Evolutionary conservation across 1,140 invertebrate genomes (phyloP).

Genomic region (Cylas formicarius): DNA sequence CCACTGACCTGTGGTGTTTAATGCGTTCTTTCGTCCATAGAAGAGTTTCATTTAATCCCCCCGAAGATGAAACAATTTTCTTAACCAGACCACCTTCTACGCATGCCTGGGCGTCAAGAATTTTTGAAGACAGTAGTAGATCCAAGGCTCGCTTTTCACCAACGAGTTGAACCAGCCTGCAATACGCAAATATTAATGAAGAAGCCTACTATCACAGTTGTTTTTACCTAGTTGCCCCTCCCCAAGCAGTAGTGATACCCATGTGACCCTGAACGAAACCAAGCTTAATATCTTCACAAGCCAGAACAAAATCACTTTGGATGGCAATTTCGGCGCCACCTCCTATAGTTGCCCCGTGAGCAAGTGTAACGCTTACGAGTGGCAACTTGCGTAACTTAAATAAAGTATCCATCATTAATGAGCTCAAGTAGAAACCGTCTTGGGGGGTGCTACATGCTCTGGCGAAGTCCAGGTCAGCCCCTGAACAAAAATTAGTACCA

Average conservation of each 20-base stretch:
- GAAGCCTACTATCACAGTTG: too few species aligned
- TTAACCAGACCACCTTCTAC: too few species aligned
- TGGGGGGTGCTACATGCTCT: slow-evolving; percentile 35
- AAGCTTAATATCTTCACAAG: slow-evolving; percentile 42
- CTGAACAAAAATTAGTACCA: slow-evolving; percentile 52
- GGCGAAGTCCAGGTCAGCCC: slow-evolving; percentile 51
- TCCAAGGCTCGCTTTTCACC: too few species aligned
- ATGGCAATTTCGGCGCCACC: slow-evolving; percentile 54
- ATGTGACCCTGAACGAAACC: slow-evolving; percentile 54
- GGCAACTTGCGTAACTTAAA: slow-evolving; percentile 45
- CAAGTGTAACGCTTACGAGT: slow-evolving; percentile 47
- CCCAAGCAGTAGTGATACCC: slow-evolving; percentile 54
- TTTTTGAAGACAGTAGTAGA: too few species aligned
- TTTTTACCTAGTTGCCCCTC: slow-evolving; percentile 44
- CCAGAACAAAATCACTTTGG: slow-evolving; percentile 51
- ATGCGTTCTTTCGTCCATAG: too few species aligned
- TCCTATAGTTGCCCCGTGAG: slow-evolving; percentile 51
- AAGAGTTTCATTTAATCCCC: too few species aligned
- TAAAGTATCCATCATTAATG: slow-evolving; percentile 48
- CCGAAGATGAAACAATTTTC: too few species aligned
- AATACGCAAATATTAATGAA: too few species aligned
- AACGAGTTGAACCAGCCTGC: too few species aligned
- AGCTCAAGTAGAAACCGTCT: slow-evolving; percentile 45
- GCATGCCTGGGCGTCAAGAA: too few species aligned
- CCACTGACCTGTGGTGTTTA: too few species aligned